Percentiles rank a stretch among this genome's conserved stretches.
phyloP scores from a whole-genome alignment of 2,888 invertebrate species.

The Elegia similella region DNA sequence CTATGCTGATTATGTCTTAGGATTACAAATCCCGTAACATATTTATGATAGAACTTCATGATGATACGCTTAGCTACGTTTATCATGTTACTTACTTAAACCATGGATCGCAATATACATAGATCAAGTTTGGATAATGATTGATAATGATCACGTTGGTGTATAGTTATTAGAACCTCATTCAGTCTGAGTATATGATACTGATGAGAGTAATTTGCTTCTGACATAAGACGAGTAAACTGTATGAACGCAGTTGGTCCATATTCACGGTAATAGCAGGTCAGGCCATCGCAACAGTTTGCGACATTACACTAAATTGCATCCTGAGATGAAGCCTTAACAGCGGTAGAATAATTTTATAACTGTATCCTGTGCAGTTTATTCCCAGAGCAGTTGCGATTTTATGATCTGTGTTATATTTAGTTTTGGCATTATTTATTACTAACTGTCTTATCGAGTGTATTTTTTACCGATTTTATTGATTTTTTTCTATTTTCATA shows the following conservation, averaged over 20 bases:
- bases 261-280: constrained; percentile 26
- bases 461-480: too few relatives aligned
- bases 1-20: too few relatives aligned
- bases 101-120: not conserved
- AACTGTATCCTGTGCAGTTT: not conserved
- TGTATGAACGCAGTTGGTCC: constrained; percentile 10
- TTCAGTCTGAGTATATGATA: constrained; percentile 15
- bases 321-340: constrained; percentile 38
- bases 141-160: not conserved
- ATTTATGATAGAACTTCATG: not conserved
- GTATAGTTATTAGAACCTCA: constrained; percentile 18
- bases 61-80: not conserved
- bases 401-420: not conserved
- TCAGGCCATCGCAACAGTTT: constrained; percentile 38
- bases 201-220: constrained; percentile 17
- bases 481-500: too few relatives aligned
- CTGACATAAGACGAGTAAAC: constrained; percentile 17
- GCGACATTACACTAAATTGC: constrained; percentile 45
- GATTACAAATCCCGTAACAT: too few relatives aligned
- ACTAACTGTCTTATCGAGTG: too few relatives aligned
- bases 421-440: not conserved
- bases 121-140: constrained; percentile 10
- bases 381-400: not conserved
- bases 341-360: constrained; percentile 4
- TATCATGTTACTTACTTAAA: too few relatives aligned